Percentiles rank a stretch among this genome's conserved stretches.
phyloP scores from a whole-genome alignment of 2,113 vertebrate species.

The Tragelaphus scriptus region DNA sequence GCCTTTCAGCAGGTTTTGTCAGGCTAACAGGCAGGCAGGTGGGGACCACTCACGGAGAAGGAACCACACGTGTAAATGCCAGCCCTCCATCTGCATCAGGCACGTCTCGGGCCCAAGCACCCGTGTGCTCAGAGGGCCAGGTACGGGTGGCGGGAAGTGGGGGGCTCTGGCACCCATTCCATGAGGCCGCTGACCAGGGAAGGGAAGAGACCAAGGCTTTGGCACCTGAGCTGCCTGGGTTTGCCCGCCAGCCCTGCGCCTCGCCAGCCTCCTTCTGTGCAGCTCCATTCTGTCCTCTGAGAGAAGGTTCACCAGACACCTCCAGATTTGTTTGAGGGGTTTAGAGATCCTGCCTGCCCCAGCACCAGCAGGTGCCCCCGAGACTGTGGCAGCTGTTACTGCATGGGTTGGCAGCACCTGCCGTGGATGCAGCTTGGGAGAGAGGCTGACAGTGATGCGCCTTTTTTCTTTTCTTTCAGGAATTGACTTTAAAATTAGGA shows the following conservation, averaged over 20 bases:
- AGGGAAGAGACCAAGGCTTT: background rate
- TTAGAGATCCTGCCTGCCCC: fast-evolving
- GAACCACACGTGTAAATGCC: background rate
- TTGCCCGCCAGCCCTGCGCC: background rate
- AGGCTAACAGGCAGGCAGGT: background rate
- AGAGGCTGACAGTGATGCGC: fast-evolving
- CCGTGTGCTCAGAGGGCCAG: background rate
- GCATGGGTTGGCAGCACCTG: background rate
- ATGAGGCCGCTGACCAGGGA: fast-evolving
- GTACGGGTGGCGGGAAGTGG: fast-evolving
- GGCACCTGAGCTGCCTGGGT: no score
- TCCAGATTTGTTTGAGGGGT: background rate
- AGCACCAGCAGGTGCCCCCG: background rate
- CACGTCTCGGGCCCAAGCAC: fast-evolving
- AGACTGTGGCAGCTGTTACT: background rate
- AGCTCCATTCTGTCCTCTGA: background rate
- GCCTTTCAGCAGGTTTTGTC: background rate
- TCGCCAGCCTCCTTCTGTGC: background rate
- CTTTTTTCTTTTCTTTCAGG: constrained; percentile 78
- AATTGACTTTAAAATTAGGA: constrained; percentile 98
- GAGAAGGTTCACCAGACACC: background rate
- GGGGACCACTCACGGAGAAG: background rate
- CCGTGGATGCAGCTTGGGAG: background rate
- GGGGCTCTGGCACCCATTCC: background rate
- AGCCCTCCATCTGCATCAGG: background rate